Conservation (phyloP, 1,140 invertebrate genomes). For the Odontomachus brunneus region DNA sequence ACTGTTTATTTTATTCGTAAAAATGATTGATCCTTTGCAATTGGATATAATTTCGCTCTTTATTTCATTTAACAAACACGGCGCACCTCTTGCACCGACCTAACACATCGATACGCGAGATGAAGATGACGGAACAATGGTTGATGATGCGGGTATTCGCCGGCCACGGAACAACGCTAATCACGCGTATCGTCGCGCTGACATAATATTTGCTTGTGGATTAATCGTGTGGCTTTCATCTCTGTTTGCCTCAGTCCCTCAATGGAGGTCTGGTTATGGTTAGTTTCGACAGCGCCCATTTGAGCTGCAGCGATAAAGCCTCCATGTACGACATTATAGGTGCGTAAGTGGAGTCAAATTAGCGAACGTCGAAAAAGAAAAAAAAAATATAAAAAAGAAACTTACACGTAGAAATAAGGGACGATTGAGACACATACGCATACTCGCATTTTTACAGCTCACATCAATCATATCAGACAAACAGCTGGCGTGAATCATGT, state of each 20-base stretch:
- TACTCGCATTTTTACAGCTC: slow-evolving; percentile 85
- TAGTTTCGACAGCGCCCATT: slow-evolving; percentile 90
- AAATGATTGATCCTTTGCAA: no score
- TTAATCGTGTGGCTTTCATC: slow-evolving; percentile 40
- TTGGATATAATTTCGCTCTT: no score
- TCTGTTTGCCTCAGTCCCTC: slow-evolving; percentile 83
- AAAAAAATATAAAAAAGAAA: not conserved
- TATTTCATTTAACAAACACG: no score
- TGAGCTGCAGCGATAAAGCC: slow-evolving; percentile 86
- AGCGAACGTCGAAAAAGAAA: slow-evolving; percentile 10
- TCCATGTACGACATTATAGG: slow-evolving; percentile 87
- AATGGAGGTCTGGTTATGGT: slow-evolving; percentile 96
- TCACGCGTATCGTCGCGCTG: not conserved
- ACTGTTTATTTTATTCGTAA: no score
- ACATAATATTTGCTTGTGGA: not conserved
- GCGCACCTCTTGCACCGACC: no score
- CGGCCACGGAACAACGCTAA: not conserved
- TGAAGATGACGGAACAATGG: not conserved
- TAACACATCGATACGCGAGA: no score
- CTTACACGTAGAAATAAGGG: not conserved
- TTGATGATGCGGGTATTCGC: not conserved
- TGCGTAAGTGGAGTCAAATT: slow-evolving; percentile 76
- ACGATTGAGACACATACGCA: slow-evolving; percentile 10
- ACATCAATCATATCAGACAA: slow-evolving; percentile 94
- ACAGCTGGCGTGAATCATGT: slow-evolving; percentile 90